phyloP scores from a whole-genome alignment of 2,113 vertebrate species.

The Monarcha castaneiventris region DNA sequence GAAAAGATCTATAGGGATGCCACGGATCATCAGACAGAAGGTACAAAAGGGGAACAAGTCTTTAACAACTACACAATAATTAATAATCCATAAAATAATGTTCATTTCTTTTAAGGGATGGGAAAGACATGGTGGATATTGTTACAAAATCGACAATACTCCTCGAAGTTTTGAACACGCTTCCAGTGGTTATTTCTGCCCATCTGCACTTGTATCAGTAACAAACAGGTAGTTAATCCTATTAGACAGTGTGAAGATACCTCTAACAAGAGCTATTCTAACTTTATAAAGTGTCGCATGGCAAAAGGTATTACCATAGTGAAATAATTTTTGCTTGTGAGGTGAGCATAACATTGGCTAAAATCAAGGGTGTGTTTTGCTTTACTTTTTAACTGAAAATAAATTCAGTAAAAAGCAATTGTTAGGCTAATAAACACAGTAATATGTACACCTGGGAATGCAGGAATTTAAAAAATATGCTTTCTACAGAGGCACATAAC shows the following conservation, averaged over 20 bases:
- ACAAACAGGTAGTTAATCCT: slow-evolving; percentile 82
- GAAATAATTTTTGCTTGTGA: background rate
- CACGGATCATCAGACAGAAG: background rate
- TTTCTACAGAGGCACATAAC: background rate
- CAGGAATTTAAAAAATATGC: background rate
- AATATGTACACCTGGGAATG: background rate
- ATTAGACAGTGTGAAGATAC: slow-evolving; percentile 14
- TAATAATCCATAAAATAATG: slow-evolving; percentile 41
- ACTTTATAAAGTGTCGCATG: slow-evolving; percentile 15
- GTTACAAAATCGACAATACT: slow-evolving; percentile 83
- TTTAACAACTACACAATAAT: background rate
- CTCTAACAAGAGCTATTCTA: slow-evolving; percentile 44
- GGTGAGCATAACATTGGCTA: background rate
- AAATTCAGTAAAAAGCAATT: background rate
- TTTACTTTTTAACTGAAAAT: slow-evolving; percentile 23
- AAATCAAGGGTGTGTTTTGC: slow-evolving; percentile 3
- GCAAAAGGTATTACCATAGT: background rate
- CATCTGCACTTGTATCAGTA: slow-evolving; percentile 83
- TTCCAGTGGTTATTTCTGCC: slow-evolving; percentile 86
- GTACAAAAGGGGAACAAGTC: background rate
- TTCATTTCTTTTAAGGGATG: slow-evolving; percentile 82
- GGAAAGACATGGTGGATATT: slow-evolving; percentile 85
- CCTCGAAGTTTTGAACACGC: slow-evolving; percentile 83
- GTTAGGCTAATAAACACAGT: background rate
- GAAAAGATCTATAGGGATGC: background rate